A percentile compares a stretch with the other conserved stretches of the same genome.
phyloP scores from a whole-genome alignment of 2,113 vertebrate species.

The Gallinago undulata region DNA sequence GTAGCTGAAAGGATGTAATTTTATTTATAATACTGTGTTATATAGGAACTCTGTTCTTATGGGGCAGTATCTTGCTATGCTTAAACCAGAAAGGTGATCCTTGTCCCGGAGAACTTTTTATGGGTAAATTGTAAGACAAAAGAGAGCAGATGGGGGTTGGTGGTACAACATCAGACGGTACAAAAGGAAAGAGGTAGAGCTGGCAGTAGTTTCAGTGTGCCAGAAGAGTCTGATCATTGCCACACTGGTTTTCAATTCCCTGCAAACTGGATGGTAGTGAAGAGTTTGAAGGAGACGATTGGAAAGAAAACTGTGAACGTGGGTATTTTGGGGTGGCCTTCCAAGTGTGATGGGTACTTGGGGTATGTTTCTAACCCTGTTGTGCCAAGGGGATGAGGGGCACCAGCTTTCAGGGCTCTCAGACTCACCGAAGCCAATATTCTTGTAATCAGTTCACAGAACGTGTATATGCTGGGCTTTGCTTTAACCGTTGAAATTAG shows the following conservation, averaged over 20 bases:
- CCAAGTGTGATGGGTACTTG: rapidly evolving
- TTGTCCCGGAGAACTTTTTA: neutral
- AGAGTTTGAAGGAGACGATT: neutral
- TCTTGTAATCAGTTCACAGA: neutral
- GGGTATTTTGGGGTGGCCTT: neutral
- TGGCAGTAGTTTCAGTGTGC: neutral
- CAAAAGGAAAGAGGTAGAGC: neutral
- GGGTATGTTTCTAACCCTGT: rapidly evolving
- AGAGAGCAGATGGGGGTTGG: neutral
- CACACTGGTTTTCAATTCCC: neutral
- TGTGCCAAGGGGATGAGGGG: neutral
- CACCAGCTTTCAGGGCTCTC: neutral
- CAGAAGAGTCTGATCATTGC: neutral
- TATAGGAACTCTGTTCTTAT: neutral
- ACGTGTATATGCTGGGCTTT: neutral
- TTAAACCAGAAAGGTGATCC: neutral
- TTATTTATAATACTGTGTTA: neutral
- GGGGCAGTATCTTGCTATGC: neutral
- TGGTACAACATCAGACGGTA: neutral
- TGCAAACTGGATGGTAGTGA: neutral
- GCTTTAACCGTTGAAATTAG: neutral
- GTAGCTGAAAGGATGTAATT: neutral
- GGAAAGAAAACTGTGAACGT: neutral
- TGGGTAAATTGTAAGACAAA: neutral
- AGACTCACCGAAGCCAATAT: neutral